A percentile compares a stretch with the other conserved stretches of the same genome.
Evolutionary conservation across 2,888 invertebrate species (phyloP).

Genomic region (Candidula unifasciata): DNA sequence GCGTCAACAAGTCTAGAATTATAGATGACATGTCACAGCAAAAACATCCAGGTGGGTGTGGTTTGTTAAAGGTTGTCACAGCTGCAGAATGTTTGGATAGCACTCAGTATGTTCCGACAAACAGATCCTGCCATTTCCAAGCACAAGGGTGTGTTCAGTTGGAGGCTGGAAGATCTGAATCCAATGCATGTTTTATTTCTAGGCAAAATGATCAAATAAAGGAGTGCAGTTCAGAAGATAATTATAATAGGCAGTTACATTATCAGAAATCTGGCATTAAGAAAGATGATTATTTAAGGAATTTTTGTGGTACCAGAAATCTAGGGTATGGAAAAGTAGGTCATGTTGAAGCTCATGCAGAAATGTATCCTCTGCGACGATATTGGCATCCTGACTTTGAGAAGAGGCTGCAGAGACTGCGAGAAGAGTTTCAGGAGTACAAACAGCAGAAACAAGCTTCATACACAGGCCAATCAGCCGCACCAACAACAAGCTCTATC

Average conservation of each 20-base stretch:
- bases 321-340: constrained; percentile 58
- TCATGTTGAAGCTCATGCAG: constrained; percentile 58
- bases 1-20: neutral
- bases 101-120: too few relatives aligned
- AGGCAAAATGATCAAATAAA: neutral
- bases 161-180: too few relatives aligned
- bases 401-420: constrained; percentile 68
- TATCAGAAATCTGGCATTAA: constrained; percentile 77
- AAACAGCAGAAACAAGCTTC: constrained; percentile 60
- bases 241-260: constrained; percentile 96
- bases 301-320: constrained; percentile 61
- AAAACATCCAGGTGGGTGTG: neutral
- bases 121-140: too few relatives aligned
- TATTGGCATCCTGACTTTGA: constrained; percentile 61
- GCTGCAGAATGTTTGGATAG: too few relatives aligned
- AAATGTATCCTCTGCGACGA: constrained; percentile 56
- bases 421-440: constrained; percentile 72
- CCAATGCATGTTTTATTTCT: too few relatives aligned
- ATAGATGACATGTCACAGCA: neutral
- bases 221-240: constrained; percentile 83
- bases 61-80: too few relatives aligned
- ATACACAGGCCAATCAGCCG: neutral
- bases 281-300: constrained; percentile 62
- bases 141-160: too few relatives aligned
- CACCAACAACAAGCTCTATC: neutral